Conservation (phyloP, 92 coral and sea anemone genomes). For the Ricordea florida region DNA sequence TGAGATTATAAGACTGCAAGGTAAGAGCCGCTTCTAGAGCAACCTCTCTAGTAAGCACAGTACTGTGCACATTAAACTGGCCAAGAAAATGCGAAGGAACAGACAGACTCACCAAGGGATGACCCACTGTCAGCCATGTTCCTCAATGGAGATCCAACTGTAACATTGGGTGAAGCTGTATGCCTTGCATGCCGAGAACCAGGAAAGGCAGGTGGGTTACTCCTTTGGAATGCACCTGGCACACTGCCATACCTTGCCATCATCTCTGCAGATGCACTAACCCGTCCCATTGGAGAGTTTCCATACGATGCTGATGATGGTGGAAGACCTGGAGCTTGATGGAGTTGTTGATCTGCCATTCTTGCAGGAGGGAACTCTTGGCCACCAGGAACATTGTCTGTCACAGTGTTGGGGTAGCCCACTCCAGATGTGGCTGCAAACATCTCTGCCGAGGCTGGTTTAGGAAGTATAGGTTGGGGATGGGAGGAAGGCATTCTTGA, state of each 20-base stretch:
- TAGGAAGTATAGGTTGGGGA: constrained; percentile 90
- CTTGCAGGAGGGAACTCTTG: constrained; percentile 65
- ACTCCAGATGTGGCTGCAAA: constrained; percentile 46
- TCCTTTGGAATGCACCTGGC: constrained; percentile 19
- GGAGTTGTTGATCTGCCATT: constrained; percentile 57
- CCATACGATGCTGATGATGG: constrained; percentile 54
- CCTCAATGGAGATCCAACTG: constrained; percentile 79
- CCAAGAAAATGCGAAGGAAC: no score
- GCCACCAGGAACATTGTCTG: background rate
- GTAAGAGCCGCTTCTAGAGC: no score
- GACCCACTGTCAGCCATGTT: constrained; percentile 75
- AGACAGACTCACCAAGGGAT: no score
- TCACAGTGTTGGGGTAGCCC: constrained; percentile 55
- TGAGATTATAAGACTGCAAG: no score
- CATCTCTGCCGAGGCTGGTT: constrained; percentile 79
- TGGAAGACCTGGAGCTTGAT: constrained; percentile 38
- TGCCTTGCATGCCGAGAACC: constrained; percentile 66
- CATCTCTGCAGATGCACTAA: constrained; percentile 32
- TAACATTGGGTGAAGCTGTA: constrained; percentile 89
- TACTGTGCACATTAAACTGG: no score
- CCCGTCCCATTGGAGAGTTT: constrained; percentile 39
- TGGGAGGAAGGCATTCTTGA: constrained; percentile 72
- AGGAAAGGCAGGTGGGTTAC: constrained; percentile 48
- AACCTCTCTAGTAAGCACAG: no score
- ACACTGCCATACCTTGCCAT: constrained; percentile 35